Conservation (phyloP, 1,140 invertebrate species). For the Listronotus oregonensis region DNA sequence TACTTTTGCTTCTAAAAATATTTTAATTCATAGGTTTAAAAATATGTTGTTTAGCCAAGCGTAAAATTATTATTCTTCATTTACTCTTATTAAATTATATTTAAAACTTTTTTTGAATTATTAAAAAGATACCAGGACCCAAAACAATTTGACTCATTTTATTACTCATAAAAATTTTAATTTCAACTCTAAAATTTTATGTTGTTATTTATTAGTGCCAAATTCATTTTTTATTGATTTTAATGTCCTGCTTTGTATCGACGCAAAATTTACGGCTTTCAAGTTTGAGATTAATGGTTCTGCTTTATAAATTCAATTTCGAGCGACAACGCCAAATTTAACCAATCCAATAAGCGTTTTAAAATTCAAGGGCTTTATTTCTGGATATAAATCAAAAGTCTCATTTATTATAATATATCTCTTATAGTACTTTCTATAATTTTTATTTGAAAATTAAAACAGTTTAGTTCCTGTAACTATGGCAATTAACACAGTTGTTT, state of each 20-base stretch:
- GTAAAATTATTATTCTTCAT: no score
- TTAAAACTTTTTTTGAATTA: no score
- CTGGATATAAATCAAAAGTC: constrained; percentile 12
- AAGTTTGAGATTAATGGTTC: constrained; percentile 22
- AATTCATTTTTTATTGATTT: constrained; percentile 17
- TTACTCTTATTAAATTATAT: no score
- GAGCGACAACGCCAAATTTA: constrained; percentile 24
- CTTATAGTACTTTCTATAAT: no score
- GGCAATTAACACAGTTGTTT: no score
- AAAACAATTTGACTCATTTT: not conserved
- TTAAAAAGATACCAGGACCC: no score
- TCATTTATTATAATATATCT: not conserved
- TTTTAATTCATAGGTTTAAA: no score
- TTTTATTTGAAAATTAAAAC: no score
- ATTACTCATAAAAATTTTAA: not conserved
- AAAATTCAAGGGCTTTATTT: constrained; percentile 15
- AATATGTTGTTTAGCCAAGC: no score
- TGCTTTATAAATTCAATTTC: constrained; percentile 19
- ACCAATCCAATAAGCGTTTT: constrained; percentile 13
- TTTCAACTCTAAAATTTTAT: no score
- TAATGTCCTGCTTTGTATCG: not conserved
- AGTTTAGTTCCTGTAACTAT: no score
- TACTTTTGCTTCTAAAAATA: no score
- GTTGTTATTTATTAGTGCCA: constrained; percentile 2
- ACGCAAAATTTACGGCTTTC: constrained; percentile 17